Evolutionary conservation across 1,140 invertebrate species (phyloP).

Genomic region (Drosophila kikkawai): DNA sequence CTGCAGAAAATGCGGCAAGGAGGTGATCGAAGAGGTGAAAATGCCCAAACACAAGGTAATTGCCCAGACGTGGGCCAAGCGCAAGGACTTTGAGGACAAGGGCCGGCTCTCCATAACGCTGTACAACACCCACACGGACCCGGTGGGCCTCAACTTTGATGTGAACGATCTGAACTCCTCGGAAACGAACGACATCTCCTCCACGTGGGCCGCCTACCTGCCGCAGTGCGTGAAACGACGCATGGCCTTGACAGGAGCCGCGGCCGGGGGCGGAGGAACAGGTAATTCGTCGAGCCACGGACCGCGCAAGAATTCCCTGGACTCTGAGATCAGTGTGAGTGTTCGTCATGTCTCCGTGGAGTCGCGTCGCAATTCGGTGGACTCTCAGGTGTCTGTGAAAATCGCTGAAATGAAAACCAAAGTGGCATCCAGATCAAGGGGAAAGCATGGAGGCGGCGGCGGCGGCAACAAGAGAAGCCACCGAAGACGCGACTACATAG

Average conservation of each 20-base stretch:
- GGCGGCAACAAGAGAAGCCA: constrained; percentile 75
- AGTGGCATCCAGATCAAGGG: constrained; percentile 86
- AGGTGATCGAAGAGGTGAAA: constrained; percentile 89
- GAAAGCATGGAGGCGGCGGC: constrained; percentile 83
- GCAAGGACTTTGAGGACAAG: constrained; percentile 93
- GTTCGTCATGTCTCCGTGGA: constrained; percentile 92
- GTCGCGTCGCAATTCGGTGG: constrained; percentile 92
- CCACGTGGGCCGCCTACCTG: constrained; percentile 94
- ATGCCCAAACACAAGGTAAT: constrained; percentile 96
- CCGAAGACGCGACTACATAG: constrained; percentile 84
- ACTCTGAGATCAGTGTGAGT: constrained; percentile 93
- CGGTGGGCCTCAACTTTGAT: constrained; percentile 94
- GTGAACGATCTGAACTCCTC: constrained; percentile 89
- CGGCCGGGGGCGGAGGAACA: constrained; percentile 85
- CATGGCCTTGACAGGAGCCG: constrained; percentile 89
- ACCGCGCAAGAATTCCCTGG: constrained; percentile 87
- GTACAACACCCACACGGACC: constrained; percentile 94
- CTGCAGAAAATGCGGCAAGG: constrained; percentile 88
- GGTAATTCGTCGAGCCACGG: constrained; percentile 87
- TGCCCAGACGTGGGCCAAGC: constrained; percentile 94
- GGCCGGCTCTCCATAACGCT: constrained; percentile 95
- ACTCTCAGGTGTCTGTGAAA: constrained; percentile 93
- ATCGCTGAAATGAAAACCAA: constrained; percentile 92
- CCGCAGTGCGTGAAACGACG: constrained; percentile 93
- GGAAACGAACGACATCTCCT: constrained; percentile 90